Conservation (phyloP, 2,797 vertebrate genomes). For the Thalassophryne amazonica region DNA sequence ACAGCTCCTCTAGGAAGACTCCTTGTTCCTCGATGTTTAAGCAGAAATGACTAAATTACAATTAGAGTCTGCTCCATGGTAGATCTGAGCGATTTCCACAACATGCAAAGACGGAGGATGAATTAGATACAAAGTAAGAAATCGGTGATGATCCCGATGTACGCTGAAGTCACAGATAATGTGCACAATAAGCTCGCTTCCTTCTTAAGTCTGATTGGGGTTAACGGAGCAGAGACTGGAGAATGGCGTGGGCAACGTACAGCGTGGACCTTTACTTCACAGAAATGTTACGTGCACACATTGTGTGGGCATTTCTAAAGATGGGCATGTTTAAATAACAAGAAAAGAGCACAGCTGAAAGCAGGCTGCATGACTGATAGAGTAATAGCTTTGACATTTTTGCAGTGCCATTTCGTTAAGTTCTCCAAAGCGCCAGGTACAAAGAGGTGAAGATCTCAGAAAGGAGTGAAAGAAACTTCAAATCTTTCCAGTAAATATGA, state of each 20-base stretch:
- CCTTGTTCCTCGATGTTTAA: background rate
- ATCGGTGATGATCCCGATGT: too few relatives aligned
- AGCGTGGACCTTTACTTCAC: background rate
- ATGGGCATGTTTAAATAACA: conserved; percentile 50
- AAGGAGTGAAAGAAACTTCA: conserved; percentile 18
- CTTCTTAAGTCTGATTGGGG: conserved; percentile 5
- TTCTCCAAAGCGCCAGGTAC: conserved; percentile 35
- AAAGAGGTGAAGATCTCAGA: conserved; percentile 22
- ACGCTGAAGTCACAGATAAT: background rate
- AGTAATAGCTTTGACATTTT: conserved; percentile 75
- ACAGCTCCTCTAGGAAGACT: background rate
- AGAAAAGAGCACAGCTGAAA: conserved; percentile 35
- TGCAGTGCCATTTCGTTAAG: conserved; percentile 47
- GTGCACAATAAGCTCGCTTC: conserved; percentile 18
- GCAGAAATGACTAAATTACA: background rate
- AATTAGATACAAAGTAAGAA: background rate
- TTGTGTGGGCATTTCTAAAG: conserved; percentile 37
- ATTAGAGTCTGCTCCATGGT: background rate
- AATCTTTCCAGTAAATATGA: conserved; percentile 4
- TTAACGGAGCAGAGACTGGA: background rate
- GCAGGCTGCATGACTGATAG: conserved; percentile 33
- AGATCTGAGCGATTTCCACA: background rate
- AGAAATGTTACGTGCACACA: conserved; percentile 7
- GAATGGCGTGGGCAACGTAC: background rate
- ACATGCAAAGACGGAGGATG: background rate